Evolutionary conservation across 2,113 vertebrate genomes (phyloP), one percentile per base, ranked within the genome.

Genomic region (Dicaeum eximium): DNA sequence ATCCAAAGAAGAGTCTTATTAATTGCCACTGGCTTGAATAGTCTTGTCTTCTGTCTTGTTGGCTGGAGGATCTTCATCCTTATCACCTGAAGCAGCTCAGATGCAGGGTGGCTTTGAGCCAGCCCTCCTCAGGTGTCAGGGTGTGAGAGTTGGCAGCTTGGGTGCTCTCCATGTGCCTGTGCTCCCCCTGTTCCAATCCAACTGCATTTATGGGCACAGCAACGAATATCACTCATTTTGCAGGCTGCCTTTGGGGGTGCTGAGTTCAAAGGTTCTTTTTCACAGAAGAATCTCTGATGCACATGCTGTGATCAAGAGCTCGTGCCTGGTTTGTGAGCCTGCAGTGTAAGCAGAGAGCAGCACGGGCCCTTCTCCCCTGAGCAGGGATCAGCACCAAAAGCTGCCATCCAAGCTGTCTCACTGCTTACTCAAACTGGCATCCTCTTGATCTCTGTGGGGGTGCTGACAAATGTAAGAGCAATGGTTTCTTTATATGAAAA

Each of bases 221-320:
- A 64, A 35, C 17, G 74, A 44, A 56, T 2, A 4, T 6, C 20
- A 25, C 24, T 44, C 47, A 42, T n/a, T 86, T 75, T 73, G 30
- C 51, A 84, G 80, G 3, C 33, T 86, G 31, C 7, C 54, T 80
- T 60, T 70, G 61, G 56, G 37, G 61, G 58, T 3, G 5, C 57
- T 81, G 77, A 84, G 61, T 81, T 95, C 65, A 93, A 91, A 95
- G 65, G 47, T 37, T 84, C 51, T 71, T 78, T 91, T 78, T 86
- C 57, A 51, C 44, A 54, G 20, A 60, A 6, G 69, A 71, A 37
- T 74, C 69, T 80, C 8, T 3, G 28, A 21, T 66, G 37, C 1
- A 1, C 4, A 3, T 42, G 69, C 42, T 44, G 40, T 45, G 53
- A 85, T 93, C 61, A 74, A 93, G 70, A 64, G 57, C n/a, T 75